Evolutionary conservation across 37 sponge, comb jelly and placozoan species (phyloP).

Genomic region (Chondrosia reniformis): DNA sequence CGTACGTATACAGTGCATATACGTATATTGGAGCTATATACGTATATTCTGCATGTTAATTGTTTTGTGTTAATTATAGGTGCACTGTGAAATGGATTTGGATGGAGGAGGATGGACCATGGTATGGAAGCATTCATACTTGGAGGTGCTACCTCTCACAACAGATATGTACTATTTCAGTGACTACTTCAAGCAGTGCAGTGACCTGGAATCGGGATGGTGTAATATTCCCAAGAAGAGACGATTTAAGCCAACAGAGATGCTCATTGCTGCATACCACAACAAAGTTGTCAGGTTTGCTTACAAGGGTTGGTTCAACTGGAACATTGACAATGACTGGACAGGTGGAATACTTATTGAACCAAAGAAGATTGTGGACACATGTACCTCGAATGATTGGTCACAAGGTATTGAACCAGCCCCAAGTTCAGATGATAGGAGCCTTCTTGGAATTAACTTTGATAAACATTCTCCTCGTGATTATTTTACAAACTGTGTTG

Average conservation of each 20-base stretch:
- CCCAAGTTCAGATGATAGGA: slow-evolving; percentile 9
- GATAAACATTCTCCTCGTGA: slow-evolving; percentile 2
- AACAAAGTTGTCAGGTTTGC: neutral
- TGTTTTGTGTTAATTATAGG: too few relatives aligned
- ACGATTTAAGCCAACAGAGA: slow-evolving; percentile 22
- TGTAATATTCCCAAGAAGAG: slow-evolving; percentile 27
- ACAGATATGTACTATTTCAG: slow-evolving; percentile 29
- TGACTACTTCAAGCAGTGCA: slow-evolving; percentile 4
- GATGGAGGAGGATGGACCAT: slow-evolving; percentile 33
- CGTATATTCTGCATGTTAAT: too few relatives aligned
- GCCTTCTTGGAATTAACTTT: slow-evolving; percentile 17
- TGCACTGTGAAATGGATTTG: slow-evolving; percentile 17
- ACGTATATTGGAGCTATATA: too few relatives aligned
- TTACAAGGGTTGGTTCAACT: slow-evolving; percentile 37
- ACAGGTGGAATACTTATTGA: slow-evolving; percentile 23
- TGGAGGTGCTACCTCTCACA: slow-evolving; percentile 24
- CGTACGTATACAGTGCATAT: too few relatives aligned
- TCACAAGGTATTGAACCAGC: slow-evolving; percentile 7
- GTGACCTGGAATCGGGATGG: slow-evolving; percentile 19
- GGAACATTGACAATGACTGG: slow-evolving; percentile 35
- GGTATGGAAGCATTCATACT: slow-evolving; percentile 35
- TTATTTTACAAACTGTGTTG: slow-evolving; percentile 4
- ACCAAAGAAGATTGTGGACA: slow-evolving; percentile 5
- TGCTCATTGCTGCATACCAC: slow-evolving; percentile 24
- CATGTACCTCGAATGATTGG: neutral